Evolutionary conservation across 2,888 invertebrate genomes (phyloP), one percentile per base, ranked within the genome.

Genomic region (Erannis defoliaria): DNA sequence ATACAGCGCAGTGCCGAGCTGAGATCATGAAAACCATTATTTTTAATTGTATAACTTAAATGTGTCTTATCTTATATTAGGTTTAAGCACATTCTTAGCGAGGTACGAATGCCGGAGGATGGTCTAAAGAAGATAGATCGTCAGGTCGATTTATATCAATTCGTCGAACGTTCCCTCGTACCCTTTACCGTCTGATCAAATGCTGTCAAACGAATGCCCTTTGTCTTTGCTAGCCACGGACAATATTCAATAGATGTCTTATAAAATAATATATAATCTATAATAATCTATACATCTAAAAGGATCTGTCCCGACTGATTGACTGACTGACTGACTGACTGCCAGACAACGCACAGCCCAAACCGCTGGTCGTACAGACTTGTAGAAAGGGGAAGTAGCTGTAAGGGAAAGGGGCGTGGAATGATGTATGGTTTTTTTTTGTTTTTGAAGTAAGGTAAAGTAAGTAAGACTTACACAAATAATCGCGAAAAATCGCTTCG

Each of bases 121-220:
- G 77, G 76, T 76, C 82, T 90, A 91, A 92, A 85, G 78, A 91
- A 92, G 92, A 92, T 87, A 80, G 85, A 92, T 92, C 78, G 82
- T 74, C 66, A 59, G 63, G 71, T 78, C 90, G 88, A 92, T 92
- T 92, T 91, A 91, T 92, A 90, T 92, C 92, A 92, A 91, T 92
- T 92, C 82, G 64, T 74, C 81, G 80, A 86, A 82, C 82, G 83
- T 79, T 77, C 82, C 78, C 78, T 72, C 78, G 21, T 78, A 83
- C 81, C 81, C 83, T 77, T 82, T 80, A 78, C 78, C 74, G 74
- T 80, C 82, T 80, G 62, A 57, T 57, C 84, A 81, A 82, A 85
- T 85, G 80, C 80, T 79, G 84, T 81, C 81, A 82, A 71, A 68
- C 66, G 66, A 70, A 66, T 63, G 62, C 57, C 66, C 66, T 67